These are phyloP conservation scores for Philonicus albiceps DNA, from an alignment of 2,888 invertebrate genomes.

Conservation along the genomic window DNA sequence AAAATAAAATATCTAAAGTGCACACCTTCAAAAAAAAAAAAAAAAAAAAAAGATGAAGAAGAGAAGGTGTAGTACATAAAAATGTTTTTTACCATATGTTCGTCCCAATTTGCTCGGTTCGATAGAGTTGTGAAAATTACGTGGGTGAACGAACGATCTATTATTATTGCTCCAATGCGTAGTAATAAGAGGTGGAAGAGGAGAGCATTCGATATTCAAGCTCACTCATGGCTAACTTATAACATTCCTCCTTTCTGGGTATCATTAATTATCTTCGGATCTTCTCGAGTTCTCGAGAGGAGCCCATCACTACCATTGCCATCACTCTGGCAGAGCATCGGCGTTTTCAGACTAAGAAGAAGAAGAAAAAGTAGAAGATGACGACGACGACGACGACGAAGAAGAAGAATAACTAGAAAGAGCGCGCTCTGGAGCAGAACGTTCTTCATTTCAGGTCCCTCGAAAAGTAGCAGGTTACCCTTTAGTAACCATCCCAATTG, in stretches of 20 bases:
- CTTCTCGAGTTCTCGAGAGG: background rate
- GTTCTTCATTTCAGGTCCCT: background rate
- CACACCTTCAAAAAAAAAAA: background rate
- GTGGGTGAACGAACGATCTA: background rate
- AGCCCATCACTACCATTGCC: background rate
- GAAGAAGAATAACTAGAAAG: background rate
- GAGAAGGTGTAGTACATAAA: background rate
- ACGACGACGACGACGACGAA: too few species aligned
- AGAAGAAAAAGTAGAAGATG: too few species aligned
- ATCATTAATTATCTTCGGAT: background rate
- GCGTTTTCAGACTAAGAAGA: background rate
- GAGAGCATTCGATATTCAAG: background rate
- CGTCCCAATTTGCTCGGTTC: background rate
- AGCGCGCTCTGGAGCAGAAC: background rate
- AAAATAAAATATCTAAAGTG: background rate
- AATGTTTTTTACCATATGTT: background rate
- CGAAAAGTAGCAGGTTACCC: background rate
- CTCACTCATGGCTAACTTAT: background rate
- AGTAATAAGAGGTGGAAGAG: background rate
- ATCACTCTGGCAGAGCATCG: background rate
- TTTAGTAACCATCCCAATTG: background rate
- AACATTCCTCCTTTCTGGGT: background rate
- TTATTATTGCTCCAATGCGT: background rate
- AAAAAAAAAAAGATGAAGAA: background rate
- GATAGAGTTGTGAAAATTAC: background rate